Base-by-base conservation (phyloP, 2,888 invertebrate genomes). In the Pantelozetes paolii region DNA sequence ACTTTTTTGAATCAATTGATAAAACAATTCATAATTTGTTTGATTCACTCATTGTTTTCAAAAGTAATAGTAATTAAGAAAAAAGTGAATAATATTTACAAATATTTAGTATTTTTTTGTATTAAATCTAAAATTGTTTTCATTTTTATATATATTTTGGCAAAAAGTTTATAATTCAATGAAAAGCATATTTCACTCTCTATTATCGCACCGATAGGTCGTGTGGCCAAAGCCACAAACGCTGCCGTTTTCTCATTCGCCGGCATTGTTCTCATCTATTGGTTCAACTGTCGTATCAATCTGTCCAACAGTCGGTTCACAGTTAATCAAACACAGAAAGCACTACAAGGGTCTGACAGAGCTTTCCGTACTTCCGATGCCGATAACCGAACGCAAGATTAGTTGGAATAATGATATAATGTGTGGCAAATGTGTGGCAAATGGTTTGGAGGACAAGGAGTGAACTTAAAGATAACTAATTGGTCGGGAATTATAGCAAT, bases 281-380 rank as follows among this genome's bases (percentile, higher is more conserved):
- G 73, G 73, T 73, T 73, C 15, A 69, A 73, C 40, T 73, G 73
- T 50, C 73, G 73, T 11, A n/a, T 18, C 15, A 67, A 77, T 74
- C 76, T 74, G 75, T 75, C 72, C 71, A 73, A 73, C 75, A 76
- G 75, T 76, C 71, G 74, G 72, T 77, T 76, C 67, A 75, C 71
- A 64, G 57, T 72, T 48, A 50, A 70, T 48, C 71, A 76, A 74
- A 76, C 76, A 75, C 76, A 77, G 75, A 74, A 74, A 74, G 74
- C 75, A 69, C 74, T 77, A 48, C 72, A 75, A 74, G 75, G 74
- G 59, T 70, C 23, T 20, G 26, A 54, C 11, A 54, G 54, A 26
- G n/a, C 23, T 18, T 11, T 5, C 2, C 2, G 11, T 54, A 18
- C 8, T 50, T 23, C 23, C 23, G 23, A 23, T 72, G 48, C 54